Conservation (phyloP, 2,888 invertebrate genomes). For the Lasioglossum zephyrum region DNA sequence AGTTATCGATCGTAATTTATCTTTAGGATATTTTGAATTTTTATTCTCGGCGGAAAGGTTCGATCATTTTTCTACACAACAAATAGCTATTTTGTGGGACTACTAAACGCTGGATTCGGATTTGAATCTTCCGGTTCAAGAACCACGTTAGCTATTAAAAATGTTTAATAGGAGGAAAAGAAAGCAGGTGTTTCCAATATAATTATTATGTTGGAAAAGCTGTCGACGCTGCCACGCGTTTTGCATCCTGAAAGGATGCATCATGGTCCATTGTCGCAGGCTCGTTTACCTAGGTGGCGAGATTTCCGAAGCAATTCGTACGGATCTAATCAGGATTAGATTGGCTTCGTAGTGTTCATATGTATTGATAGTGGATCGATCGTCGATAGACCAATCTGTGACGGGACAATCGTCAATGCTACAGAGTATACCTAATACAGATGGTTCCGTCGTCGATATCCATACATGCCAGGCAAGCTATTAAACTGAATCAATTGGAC, state of each 20-base stretch:
- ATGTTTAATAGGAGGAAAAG: too few species aligned
- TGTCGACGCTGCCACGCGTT: background rate
- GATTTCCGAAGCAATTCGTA: slow-evolving; percentile 40
- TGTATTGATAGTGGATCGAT: slow-evolving; percentile 47
- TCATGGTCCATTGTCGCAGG: background rate
- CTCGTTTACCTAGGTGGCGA: background rate
- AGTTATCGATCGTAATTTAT: too few species aligned
- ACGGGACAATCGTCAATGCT: slow-evolving; percentile 48
- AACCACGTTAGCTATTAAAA: too few species aligned
- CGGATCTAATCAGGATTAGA: slow-evolving; percentile 57
- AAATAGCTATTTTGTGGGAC: too few species aligned
- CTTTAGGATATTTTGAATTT: too few species aligned
- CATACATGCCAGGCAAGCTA: slow-evolving; percentile 17
- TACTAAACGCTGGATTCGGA: too few species aligned
- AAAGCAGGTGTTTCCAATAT: too few species aligned
- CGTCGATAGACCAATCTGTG: slow-evolving; percentile 53
- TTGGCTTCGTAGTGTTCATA: slow-evolving; percentile 37
- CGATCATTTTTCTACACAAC: too few species aligned
- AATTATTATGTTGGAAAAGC: background rate
- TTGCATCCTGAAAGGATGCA: background rate
- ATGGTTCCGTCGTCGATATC: slow-evolving; percentile 28
- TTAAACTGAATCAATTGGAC: slow-evolving; percentile 32
- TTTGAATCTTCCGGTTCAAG: too few species aligned
- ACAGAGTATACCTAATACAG: slow-evolving; percentile 44
- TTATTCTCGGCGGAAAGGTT: too few species aligned